These are phyloP conservation scores for Sula dactylatra DNA, from an alignment of 2,113 vertebrate genomes.

Conservation along the genomic window DNA sequence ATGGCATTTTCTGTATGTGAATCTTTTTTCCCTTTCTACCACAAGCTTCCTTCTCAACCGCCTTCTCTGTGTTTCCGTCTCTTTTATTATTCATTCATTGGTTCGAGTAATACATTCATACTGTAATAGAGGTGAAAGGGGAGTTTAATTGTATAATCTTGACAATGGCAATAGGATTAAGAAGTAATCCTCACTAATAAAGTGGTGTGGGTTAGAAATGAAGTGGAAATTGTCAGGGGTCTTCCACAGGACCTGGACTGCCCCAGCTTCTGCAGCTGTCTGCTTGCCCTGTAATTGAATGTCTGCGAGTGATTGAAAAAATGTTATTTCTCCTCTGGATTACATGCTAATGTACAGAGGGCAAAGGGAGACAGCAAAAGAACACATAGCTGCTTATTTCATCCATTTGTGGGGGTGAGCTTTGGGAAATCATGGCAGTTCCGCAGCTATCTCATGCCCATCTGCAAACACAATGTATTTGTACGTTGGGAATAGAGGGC, in stretches of 20 bases:
- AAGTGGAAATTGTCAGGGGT: conserved; percentile 84
- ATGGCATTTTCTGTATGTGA: not conserved
- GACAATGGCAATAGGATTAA: conserved; percentile 89
- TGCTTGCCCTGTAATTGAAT: conserved; percentile 90
- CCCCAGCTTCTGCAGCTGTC: conserved; percentile 82
- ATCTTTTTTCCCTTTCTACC: not conserved
- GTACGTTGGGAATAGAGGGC: conserved; percentile 84
- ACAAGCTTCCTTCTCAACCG: not conserved
- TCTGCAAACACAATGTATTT: conserved; percentile 91
- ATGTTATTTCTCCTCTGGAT: conserved; percentile 89
- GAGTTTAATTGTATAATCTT: conserved; percentile 88
- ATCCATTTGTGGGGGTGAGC: conserved; percentile 83
- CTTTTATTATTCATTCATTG: conserved; percentile 67
- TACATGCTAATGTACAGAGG: conserved; percentile 90
- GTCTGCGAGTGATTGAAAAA: conserved; percentile 87
- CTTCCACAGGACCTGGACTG: conserved; percentile 73
- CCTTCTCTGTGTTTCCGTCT: conserved; percentile 9
- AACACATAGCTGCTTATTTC: conserved; percentile 88
- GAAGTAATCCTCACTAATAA: conserved; percentile 88
- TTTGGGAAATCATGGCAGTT: conserved; percentile 90
- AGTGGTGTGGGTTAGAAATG: conserved; percentile 81
- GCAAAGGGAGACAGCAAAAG: conserved; percentile 82
- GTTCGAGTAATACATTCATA: conserved; percentile 73
- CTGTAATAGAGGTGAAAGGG: conserved; percentile 85
- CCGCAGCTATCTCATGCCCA: conserved; percentile 81